phyloP scores from a whole-genome alignment of 1,140 invertebrate species.

The Pteromalus puparum region DNA sequence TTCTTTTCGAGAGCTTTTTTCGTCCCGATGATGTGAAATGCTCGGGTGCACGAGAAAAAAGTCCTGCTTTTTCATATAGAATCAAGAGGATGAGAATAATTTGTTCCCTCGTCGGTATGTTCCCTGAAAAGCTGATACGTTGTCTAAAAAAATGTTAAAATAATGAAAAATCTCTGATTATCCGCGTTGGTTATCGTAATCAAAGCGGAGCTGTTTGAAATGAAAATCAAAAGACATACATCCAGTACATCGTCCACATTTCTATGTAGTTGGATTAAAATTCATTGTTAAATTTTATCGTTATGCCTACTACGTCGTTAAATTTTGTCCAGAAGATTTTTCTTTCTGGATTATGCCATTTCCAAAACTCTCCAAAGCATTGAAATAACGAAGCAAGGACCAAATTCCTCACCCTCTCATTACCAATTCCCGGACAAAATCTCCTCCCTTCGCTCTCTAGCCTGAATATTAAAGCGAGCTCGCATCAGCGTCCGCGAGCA shows the following conservation, averaged over 20 bases:
- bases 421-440: conserved; percentile 35
- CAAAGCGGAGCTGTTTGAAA: too few species aligned
- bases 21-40: not conserved
- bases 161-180: too few species aligned
- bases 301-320: too few species aligned
- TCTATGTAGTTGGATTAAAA: too few species aligned
- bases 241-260: too few species aligned
- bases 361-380: too few species aligned
- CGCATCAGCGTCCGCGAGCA: not conserved
- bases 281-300: too few species aligned
- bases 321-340: too few species aligned
- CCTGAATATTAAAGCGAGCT: not conserved
- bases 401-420: not conserved
- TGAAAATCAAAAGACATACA: too few species aligned
- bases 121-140: not conserved
- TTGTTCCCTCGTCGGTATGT: not conserved
- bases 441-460: not conserved
- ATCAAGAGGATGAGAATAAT: not conserved
- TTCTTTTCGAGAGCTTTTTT: not conserved
- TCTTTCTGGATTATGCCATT: too few species aligned
- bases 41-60: not conserved
- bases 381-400: not conserved
- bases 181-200: too few species aligned
- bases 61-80: not conserved
- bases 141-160: not conserved